Percentiles rank a stretch among this genome's conserved stretches.
phyloP scores from a whole-genome alignment of 2,113 vertebrate species.

The Beaufortia kweichowensis region DNA sequence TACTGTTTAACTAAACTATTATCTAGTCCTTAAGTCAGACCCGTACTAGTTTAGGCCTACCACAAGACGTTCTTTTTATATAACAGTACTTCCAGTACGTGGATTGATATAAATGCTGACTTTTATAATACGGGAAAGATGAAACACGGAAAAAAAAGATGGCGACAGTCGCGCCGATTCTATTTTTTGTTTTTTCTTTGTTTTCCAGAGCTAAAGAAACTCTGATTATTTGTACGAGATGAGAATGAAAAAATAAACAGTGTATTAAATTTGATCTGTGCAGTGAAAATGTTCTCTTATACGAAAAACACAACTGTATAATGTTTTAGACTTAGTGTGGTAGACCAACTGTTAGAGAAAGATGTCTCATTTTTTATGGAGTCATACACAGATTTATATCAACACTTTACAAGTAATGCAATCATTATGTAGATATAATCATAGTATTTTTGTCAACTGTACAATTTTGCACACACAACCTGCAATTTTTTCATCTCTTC shows the following conservation, averaged over 20 bases:
- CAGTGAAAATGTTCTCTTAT: slow-evolving; percentile 92
- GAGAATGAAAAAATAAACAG: slow-evolving; percentile 81
- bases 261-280: slow-evolving; percentile 93
- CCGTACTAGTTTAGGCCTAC: slow-evolving; percentile 81
- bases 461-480: slow-evolving; percentile 86
- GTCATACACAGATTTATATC: slow-evolving; percentile 91
- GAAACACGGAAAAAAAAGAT: slow-evolving; percentile 74
- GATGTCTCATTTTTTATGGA: slow-evolving; percentile 90
- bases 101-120: slow-evolving; percentile 92
- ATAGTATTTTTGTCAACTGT: slow-evolving; percentile 87
- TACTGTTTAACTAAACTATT: slow-evolving; percentile 81
- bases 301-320: slow-evolving; percentile 86
- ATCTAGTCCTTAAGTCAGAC: slow-evolving; percentile 82
- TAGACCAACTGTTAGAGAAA: slow-evolving; percentile 89
- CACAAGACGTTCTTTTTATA: slow-evolving; percentile 88
- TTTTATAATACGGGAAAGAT: slow-evolving; percentile 91
- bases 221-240: slow-evolving; percentile 72
- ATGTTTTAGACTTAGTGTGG: slow-evolving; percentile 92
- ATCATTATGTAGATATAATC: slow-evolving; percentile 84
- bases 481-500: slow-evolving; percentile 82
- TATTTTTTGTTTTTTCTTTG: slow-evolving; percentile 88
- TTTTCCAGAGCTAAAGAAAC: slow-evolving; percentile 67
- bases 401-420: slow-evolving; percentile 90
- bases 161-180: slow-evolving; percentile 84
- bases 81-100: slow-evolving; percentile 86